These are phyloP conservation scores for Rhadinocentrus ornatus DNA, from an alignment of 2,797 vertebrate genomes.

Conservation along the genomic window DNA sequence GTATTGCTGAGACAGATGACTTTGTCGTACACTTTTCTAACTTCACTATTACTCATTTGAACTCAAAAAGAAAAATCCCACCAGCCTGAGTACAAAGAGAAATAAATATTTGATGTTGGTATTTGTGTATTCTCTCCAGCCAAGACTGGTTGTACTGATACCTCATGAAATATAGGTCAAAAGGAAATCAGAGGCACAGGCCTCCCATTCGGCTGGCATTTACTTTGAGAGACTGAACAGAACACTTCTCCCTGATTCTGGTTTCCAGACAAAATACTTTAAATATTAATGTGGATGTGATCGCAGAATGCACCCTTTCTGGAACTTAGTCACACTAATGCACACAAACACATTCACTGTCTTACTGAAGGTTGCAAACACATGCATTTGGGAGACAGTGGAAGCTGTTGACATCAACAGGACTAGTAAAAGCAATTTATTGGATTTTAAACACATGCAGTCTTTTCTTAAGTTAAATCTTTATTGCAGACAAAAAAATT, in stretches of 20 bases:
- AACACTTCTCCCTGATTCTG: constrained; percentile 40
- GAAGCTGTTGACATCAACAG: constrained; percentile 24
- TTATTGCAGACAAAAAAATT: background rate
- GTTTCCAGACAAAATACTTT: constrained; percentile 61
- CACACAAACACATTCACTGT: background rate
- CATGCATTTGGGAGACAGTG: background rate
- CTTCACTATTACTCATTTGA: constrained; percentile 32
- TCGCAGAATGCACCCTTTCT: constrained; percentile 36
- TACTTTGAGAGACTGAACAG: constrained; percentile 50
- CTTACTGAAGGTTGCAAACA: constrained; percentile 23
- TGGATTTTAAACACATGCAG: too few species aligned
- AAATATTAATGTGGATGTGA: constrained; percentile 68
- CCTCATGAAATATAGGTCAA: constrained; percentile 64
- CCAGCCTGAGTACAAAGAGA: constrained; percentile 35
- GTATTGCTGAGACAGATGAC: constrained; percentile 44
- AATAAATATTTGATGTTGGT: constrained; percentile 71
- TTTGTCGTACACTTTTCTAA: constrained; percentile 41
- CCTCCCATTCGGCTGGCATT: constrained; percentile 45
- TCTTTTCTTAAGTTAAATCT: background rate
- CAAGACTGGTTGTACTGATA: constrained; percentile 41
- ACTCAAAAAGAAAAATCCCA: constrained; percentile 41
- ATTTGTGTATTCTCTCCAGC: constrained; percentile 54
- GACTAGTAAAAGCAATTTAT: background rate
- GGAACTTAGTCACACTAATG: constrained; percentile 16
- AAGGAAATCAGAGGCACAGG: constrained; percentile 51